Evolutionary conservation across 2,888 invertebrate species (phyloP).

Genomic region (Heliconius charithonia): DNA sequence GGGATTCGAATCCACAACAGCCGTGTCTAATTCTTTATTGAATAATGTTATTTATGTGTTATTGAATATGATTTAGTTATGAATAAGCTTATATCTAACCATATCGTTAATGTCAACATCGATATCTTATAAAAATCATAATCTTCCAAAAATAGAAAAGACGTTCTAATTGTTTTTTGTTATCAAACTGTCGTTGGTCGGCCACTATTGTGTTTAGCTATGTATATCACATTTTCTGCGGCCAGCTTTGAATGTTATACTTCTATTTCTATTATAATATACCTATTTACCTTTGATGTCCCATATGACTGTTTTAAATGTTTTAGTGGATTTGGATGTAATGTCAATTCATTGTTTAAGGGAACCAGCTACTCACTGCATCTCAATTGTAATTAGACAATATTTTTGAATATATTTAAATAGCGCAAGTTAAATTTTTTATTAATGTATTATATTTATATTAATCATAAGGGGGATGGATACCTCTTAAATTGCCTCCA

Average conservation of each 20-base stretch:
- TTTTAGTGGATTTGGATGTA: neutral
- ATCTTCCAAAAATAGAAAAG: slow-evolving; percentile 7
- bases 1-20: no score
- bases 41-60: neutral
- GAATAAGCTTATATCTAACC: slow-evolving; percentile 19
- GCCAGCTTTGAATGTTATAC: no score
- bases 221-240: neutral
- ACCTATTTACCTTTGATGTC: neutral
- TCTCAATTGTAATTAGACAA: neutral
- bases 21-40: neutral
- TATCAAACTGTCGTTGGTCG: neutral
- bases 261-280: neutral
- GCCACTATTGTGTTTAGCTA: neutral
- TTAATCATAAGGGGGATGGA: neutral
- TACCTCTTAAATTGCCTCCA: no score
- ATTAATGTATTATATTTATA: neutral
- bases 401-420: slow-evolving; percentile 5
- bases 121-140: neutral
- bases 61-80: slow-evolving; percentile 32
- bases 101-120: neutral
- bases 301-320: neutral
- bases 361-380: slow-evolving; percentile 11
- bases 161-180: neutral
- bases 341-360: slow-evolving; percentile 2
- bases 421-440: neutral